Evolutionary conservation across 2,888 invertebrate genomes (phyloP), one percentile per base, ranked within the genome.

Genomic region (Boloria euphrosyne): DNA sequence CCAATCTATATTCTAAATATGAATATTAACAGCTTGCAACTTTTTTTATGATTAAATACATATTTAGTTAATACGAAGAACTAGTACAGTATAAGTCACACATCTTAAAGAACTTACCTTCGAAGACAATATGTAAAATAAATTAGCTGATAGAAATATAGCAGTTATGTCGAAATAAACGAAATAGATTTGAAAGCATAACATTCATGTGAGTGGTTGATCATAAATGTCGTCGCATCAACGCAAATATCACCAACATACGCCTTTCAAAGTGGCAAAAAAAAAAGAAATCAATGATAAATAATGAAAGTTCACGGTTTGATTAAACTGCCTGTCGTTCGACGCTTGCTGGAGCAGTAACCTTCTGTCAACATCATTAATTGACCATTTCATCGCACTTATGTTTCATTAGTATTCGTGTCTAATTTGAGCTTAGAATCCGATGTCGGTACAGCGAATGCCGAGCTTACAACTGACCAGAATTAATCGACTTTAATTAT

Each of bases 301-400:
- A 85, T 87, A 88, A 90, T 88, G 86, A 86, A 87, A 85, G 82
- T 81, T 82, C 83, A 74, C 75, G 74, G 75, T 74, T 81, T 87
- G 89, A 90, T 90, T 84, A 89, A 89, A 83, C 83, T 82, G 80
- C 79, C 87, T 89, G 89, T 88, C 89, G 82, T 7, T 78, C 84
- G 79, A 71, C 67, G 78, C 79, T 77, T 76, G 79, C 75, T 76
- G 78, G 76, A 73, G 78, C 77, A 71, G 69, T 77, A 77, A 78
- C 78, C 74, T 77, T 76, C 78, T 81, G 84, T 83, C 86, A 83
- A 81, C 80, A 80, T 80, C 88, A 87, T 89, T 88, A 89, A 90
- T 89, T 86, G 88, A 75, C 81, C 85, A 79, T 84, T 86, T 88
- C 87, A 89, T 85, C 84, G 86, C 80, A 74, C 80, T 83, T 82